Evolutionary conservation across 2,888 invertebrate genomes (phyloP).

Genomic region (Morpho achilles): DNA sequence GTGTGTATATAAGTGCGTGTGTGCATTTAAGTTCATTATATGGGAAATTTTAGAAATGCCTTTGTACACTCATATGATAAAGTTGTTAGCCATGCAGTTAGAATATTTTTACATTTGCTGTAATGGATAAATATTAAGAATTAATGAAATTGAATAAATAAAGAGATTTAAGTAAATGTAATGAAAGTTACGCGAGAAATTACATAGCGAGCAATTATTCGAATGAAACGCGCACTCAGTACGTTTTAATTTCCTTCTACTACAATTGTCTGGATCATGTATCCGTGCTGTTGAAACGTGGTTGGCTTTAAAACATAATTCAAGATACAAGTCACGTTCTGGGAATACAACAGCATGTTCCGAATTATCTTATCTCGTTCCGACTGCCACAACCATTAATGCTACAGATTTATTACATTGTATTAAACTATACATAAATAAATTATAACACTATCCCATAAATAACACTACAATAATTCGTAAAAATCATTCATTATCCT

Average conservation of each 20-base stretch:
- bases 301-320: conserved; percentile 10
- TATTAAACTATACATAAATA: not conserved
- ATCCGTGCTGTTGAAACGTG: conserved; percentile 10
- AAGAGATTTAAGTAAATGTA: not conserved
- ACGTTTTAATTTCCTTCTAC: conserved; percentile 10
- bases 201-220: conserved; percentile 4
- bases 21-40: no score
- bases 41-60: no score
- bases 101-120: no score
- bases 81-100: no score
- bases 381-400: conserved; percentile 3
- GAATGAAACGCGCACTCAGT: conserved; percentile 12
- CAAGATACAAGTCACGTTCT: conserved; percentile 8
- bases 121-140: no score
- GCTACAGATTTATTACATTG: conserved; percentile 7
- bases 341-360: conserved; percentile 15
- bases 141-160: no score
- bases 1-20: no score
- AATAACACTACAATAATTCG: no score
- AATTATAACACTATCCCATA: no score
- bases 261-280: conserved; percentile 14
- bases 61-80: no score
- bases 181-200: conserved; percentile 7
- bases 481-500: no score
- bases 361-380: conserved; percentile 11